Percentiles rank a stretch among this genome's conserved stretches.
Conservation (phyloP, 1,140 invertebrate genomes). For the Hyposmocoma kahamanoa region DNA sequence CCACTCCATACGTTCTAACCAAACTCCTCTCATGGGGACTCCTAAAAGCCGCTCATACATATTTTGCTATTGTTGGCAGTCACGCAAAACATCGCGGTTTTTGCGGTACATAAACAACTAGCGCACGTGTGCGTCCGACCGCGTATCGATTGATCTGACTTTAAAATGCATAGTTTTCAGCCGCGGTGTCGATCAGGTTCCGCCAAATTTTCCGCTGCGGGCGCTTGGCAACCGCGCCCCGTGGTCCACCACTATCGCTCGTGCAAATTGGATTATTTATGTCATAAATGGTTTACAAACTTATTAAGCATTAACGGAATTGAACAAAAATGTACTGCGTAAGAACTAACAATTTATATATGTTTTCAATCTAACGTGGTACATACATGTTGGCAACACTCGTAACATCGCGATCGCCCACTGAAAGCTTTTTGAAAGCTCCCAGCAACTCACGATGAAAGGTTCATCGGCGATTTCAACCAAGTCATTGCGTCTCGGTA, state of each 20-base stretch:
- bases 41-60: constrained; percentile 52
- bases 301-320: too few species aligned
- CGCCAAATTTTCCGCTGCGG: constrained; percentile 58
- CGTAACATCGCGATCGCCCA: constrained; percentile 46
- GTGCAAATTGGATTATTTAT: constrained; percentile 25
- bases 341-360: too few species aligned
- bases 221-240: constrained; percentile 46
- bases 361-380: constrained; percentile 14
- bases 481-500: constrained; percentile 31
- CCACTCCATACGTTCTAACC: constrained; percentile 41
- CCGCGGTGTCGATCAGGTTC: constrained; percentile 51
- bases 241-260: constrained; percentile 33
- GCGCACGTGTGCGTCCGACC: constrained; percentile 47
- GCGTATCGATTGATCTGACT: constrained; percentile 61
- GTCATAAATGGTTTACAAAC: constrained; percentile 9
- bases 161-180: constrained; percentile 61
- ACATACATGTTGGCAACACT: constrained; percentile 33
- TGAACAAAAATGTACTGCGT: too few species aligned
- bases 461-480: constrained; percentile 42
- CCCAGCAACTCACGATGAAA: constrained; percentile 47
- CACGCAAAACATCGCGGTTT: constrained; percentile 58
- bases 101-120: constrained; percentile 66
- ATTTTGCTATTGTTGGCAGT: constrained; percentile 56
- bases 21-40: constrained; percentile 51
- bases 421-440: constrained; percentile 68